Evolutionary conservation across 1,140 invertebrate species (phyloP).

Genomic region (Dendrolimus punctatus): DNA sequence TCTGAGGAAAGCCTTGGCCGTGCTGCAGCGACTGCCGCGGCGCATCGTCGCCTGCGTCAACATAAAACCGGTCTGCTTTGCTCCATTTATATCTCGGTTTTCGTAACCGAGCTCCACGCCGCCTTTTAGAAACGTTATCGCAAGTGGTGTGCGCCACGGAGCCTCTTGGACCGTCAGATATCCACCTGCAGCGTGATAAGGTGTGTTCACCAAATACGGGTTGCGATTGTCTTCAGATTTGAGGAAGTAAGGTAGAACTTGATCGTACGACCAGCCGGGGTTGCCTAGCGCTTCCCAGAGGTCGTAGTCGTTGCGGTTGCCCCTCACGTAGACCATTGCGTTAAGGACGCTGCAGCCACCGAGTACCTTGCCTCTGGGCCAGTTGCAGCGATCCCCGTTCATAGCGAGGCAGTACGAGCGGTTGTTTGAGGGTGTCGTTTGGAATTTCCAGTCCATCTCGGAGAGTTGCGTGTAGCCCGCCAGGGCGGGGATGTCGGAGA

Average conservation of each 20-base stretch:
- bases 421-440: constrained; percentile 85
- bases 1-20: constrained; percentile 89
- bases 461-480: constrained; percentile 84
- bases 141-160: constrained; percentile 85
- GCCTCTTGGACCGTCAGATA: constrained; percentile 89
- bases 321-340: constrained; percentile 96
- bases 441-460: constrained; percentile 94
- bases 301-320: constrained; percentile 93
- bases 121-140: constrained; percentile 86
- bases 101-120: constrained; percentile 86
- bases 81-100: constrained; percentile 87
- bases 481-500: constrained; percentile 84
- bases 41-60: constrained; percentile 88
- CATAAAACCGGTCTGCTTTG: constrained; percentile 89
- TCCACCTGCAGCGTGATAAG: constrained; percentile 85
- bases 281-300: constrained; percentile 91
- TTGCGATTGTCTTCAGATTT: constrained; percentile 92
- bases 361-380: constrained; percentile 90
- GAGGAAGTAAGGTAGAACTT: constrained; percentile 90
- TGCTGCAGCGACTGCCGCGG: constrained; percentile 89
- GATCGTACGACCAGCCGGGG: constrained; percentile 90
- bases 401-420: constrained; percentile 86
- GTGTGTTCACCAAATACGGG: constrained; percentile 80
- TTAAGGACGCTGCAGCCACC: constrained; percentile 97
- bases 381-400: constrained; percentile 88